Percentiles rank a stretch among this genome's conserved stretches.
Evolutionary conservation across 2,113 vertebrate genomes (phyloP).

Genomic region (Phalacrocorax brasilianus): DNA sequence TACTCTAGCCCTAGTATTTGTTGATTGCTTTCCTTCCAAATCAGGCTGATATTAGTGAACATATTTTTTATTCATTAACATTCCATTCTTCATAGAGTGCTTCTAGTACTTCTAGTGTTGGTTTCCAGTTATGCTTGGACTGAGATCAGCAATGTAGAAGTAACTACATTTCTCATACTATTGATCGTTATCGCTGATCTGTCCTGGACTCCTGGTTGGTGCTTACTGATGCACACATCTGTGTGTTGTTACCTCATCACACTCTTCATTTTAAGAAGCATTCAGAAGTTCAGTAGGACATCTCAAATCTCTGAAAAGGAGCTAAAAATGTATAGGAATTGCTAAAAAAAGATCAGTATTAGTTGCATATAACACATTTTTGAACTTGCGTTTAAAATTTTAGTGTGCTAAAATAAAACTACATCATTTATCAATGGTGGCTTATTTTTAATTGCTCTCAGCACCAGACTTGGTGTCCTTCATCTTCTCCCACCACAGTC

Average conservation of each 20-base stretch:
- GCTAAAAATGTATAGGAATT: neutral
- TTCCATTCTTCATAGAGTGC: neutral
- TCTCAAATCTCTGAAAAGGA: neutral
- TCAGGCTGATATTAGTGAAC: neutral
- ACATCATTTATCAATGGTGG: neutral
- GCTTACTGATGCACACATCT: neutral
- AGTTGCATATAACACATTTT: neutral
- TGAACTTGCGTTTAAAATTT: neutral
- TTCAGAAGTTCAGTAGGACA: neutral
- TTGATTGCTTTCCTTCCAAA: neutral
- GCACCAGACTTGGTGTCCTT: neutral
- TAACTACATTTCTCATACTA: neutral
- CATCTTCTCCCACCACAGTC: neutral
- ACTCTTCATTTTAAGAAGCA: neutral
- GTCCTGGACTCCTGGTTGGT: neutral
- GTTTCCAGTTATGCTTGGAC: neutral
- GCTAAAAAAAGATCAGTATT: neutral
- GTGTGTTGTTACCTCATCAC: neutral
- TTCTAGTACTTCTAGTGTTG: neutral
- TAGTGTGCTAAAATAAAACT: neutral
- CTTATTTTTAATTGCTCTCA: neutral
- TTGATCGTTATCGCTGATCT: neutral
- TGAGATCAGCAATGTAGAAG: neutral
- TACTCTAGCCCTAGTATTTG: neutral
- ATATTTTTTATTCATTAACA: conserved; percentile 6